phyloP scores from a whole-genome alignment of 1,140 invertebrate species.

The Zaprionus kolodkinae region DNA sequence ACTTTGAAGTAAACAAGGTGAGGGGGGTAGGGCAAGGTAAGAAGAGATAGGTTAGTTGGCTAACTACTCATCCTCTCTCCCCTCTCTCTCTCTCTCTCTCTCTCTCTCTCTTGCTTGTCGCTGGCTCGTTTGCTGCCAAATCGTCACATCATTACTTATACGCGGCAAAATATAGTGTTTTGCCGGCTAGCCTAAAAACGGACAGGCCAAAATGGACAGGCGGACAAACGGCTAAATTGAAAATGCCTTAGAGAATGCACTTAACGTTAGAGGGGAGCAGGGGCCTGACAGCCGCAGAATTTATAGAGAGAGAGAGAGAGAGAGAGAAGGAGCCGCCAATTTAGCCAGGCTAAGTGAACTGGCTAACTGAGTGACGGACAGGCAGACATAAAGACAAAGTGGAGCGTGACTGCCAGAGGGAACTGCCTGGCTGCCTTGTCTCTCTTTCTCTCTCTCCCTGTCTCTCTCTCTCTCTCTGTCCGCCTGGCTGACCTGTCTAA shows the following conservation, averaged over 20 bases:
- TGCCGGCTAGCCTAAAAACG: constrained; percentile 52
- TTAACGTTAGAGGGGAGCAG: constrained; percentile 26
- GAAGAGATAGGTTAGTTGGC: background rate
- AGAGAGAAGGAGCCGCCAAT: constrained; percentile 42
- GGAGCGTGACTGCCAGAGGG: constrained; percentile 1
- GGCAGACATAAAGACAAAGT: background rate
- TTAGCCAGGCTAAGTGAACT: constrained; percentile 45
- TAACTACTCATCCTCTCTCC: background rate
- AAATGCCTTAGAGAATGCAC: constrained; percentile 71
- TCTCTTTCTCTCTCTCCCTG: no score
- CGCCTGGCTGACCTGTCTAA: constrained; percentile 51
- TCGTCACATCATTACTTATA: constrained; percentile 82
- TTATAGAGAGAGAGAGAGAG: constrained; percentile 54
- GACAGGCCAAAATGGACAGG: constrained; percentile 2
- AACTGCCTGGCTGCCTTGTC: constrained; percentile 11
- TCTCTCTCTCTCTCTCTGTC: background rate
- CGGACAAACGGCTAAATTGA: constrained; percentile 64
- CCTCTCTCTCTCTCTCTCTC: no score
- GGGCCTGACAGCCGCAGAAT: constrained; percentile 59
- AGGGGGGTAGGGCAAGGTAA: background rate
- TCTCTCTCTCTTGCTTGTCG: constrained; percentile 29
- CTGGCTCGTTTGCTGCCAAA: constrained; percentile 66
- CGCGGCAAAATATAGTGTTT: constrained; percentile 74
- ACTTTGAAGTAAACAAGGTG: background rate
- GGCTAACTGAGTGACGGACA: background rate